These are phyloP conservation scores for Psix sp. DNA, from an alignment of 1,140 invertebrate species.

Conservation along the genomic window DNA sequence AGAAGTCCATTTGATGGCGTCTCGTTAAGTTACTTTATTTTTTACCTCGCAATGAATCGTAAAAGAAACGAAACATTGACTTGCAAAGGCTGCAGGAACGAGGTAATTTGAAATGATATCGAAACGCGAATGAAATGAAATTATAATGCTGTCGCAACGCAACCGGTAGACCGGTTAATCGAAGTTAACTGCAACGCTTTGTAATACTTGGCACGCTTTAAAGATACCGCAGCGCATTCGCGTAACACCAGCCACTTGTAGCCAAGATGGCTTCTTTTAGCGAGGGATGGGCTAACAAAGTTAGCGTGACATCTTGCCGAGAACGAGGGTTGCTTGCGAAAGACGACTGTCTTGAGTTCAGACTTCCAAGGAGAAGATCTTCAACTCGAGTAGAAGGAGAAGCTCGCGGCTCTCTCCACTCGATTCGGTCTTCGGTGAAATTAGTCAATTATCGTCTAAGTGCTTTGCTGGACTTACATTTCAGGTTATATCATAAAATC, in stretches of 20 bases:
- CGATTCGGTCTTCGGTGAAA: conserved; percentile 72
- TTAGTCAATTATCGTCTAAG: conserved; percentile 77
- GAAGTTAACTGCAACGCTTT: conserved; percentile 71
- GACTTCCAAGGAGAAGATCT: conserved; percentile 56
- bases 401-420: no score
- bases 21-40: no score
- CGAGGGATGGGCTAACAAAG: conserved; percentile 70
- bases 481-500: conserved; percentile 55
- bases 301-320: conserved; percentile 66
- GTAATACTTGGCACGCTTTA: conserved; percentile 66
- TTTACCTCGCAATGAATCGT: no score
- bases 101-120: conserved; percentile 59
- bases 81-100: no score
- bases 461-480: conserved; percentile 73
- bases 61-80: no score
- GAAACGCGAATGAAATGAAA: conserved; percentile 55
- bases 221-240: conserved; percentile 63
- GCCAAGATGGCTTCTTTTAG: conserved; percentile 74
- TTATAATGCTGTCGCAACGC: conserved; percentile 49
- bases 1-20: no score
- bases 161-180: conserved; percentile 63
- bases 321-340: conserved; percentile 57
- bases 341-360: conserved; percentile 58
- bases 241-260: conserved; percentile 64
- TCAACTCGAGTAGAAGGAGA: conserved; percentile 38